Conservation (phyloP, 2,888 invertebrate species). For the Campoletis raptor region DNA sequence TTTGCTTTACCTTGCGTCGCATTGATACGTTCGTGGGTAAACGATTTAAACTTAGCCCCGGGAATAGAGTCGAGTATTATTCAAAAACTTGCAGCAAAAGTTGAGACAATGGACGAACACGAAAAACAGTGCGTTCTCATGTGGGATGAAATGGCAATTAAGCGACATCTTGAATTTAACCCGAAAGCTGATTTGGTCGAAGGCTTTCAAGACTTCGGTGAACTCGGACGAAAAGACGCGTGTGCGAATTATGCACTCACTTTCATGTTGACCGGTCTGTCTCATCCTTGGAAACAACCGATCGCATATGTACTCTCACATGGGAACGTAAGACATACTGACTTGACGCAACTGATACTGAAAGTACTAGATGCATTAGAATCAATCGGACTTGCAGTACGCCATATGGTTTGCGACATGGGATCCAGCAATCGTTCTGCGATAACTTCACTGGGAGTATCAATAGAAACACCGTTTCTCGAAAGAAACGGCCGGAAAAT, state of each 20-base stretch:
- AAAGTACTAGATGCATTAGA: conserved; percentile 62
- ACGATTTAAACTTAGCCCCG: conserved; percentile 70
- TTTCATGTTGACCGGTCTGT: conserved; percentile 72
- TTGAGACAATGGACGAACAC: conserved; percentile 70
- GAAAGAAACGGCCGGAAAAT: conserved; percentile 61
- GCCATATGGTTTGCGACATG: conserved; percentile 71
- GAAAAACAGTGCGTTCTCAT: conserved; percentile 73
- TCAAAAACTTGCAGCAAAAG: conserved; percentile 70
- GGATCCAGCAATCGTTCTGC: conserved; percentile 68
- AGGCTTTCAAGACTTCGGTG: conserved; percentile 72
- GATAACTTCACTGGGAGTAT: conserved; percentile 64
- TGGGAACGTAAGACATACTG: conserved; percentile 59
- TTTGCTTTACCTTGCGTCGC: conserved; percentile 73
- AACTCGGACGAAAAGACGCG: conserved; percentile 60
- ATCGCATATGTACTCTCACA: conserved; percentile 70
- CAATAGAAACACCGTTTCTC: conserved; percentile 66
- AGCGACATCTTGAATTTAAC: conserved; percentile 69
- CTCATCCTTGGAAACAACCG: conserved; percentile 72
- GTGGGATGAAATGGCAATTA: conserved; percentile 74
- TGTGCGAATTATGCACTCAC: conserved; percentile 69
- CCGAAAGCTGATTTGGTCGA: conserved; percentile 69
- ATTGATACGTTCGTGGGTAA: conserved; percentile 70
- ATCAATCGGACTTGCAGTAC: conserved; percentile 63
- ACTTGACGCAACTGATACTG: conserved; percentile 26
- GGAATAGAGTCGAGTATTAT: conserved; percentile 70